phyloP scores from a whole-genome alignment of 2,797 vertebrate genomes.

The Crypturellus tataupa region DNA sequence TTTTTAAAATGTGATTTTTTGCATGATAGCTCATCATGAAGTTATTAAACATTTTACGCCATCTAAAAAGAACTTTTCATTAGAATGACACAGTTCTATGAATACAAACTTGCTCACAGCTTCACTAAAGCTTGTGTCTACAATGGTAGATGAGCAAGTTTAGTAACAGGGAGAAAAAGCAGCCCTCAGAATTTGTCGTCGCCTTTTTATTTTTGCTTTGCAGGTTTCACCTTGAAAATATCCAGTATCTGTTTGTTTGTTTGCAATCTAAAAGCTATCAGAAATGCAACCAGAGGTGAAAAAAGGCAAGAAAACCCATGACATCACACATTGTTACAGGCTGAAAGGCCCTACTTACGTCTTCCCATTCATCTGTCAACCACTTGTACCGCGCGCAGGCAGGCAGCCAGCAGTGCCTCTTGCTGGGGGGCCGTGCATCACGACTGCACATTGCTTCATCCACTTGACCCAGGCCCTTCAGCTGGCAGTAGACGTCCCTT shows the following conservation, averaged over 20 bases:
- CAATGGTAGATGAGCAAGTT: background rate
- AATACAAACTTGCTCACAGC: background rate
- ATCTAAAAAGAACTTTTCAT: background rate
- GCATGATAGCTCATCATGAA: background rate
- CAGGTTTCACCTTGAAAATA: background rate
- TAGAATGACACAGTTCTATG: background rate
- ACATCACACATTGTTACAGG: no score
- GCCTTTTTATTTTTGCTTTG: background rate
- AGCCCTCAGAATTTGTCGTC: background rate
- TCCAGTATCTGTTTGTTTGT: background rate
- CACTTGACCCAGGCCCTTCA: slow-evolving; percentile 83
- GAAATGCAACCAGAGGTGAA: background rate
- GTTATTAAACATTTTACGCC: background rate
- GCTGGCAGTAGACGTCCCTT: slow-evolving; percentile 88
- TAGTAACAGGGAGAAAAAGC: background rate
- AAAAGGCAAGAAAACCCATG: fast-evolving
- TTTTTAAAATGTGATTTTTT: background rate
- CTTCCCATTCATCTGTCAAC: slow-evolving; percentile 83
- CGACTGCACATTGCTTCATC: slow-evolving; percentile 80
- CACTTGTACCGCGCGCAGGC: slow-evolving; percentile 86
- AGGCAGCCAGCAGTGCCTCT: slow-evolving; percentile 79
- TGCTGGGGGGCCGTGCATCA: slow-evolving; percentile 64
- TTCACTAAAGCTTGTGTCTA: background rate
- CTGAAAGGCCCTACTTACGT: slow-evolving; percentile 80
- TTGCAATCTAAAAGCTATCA: background rate